A percentile compares a stretch with the other conserved stretches of the same genome.
These are phyloP conservation scores for Nipponia nippon DNA, from an alignment of 2,113 vertebrate genomes.

Conservation along the genomic window DNA sequence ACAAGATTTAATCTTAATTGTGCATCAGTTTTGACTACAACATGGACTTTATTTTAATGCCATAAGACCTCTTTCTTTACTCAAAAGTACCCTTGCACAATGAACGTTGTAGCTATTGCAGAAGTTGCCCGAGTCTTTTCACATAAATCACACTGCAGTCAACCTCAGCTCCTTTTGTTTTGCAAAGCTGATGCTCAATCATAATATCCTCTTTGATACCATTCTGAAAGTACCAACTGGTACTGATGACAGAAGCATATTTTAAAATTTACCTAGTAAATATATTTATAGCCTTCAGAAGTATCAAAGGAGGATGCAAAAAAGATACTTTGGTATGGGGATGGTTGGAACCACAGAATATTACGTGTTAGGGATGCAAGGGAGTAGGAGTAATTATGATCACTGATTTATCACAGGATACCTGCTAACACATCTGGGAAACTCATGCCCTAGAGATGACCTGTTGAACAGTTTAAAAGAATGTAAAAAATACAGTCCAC, in stretches of 20 bases:
- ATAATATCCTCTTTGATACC: not conserved
- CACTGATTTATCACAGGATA: not conserved
- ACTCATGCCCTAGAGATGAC: not conserved
- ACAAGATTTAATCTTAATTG: conserved; percentile 20
- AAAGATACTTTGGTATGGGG: not conserved
- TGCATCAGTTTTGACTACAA: not conserved
- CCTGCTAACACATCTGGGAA: not conserved
- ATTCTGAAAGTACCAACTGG: not conserved
- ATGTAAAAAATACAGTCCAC: not conserved
- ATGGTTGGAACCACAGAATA: not conserved
- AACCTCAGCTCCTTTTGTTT: not conserved
- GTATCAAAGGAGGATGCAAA: not conserved
- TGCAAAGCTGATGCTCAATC: not conserved
- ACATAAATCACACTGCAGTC: not conserved
- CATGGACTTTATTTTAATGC: not conserved
- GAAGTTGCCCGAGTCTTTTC: not conserved
- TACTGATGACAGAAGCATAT: not conserved
- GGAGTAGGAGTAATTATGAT: not conserved
- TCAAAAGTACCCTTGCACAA: not conserved
- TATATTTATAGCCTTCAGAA: not conserved
- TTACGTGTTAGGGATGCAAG: not conserved
- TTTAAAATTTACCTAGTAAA: not conserved
- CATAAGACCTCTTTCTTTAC: not conserved
- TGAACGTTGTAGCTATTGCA: not conserved
- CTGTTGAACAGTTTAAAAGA: not conserved